Evolutionary conservation across 2,113 vertebrate genomes (phyloP), one percentile per base, ranked within the genome.

Genomic region (Sylvietta virens): DNA sequence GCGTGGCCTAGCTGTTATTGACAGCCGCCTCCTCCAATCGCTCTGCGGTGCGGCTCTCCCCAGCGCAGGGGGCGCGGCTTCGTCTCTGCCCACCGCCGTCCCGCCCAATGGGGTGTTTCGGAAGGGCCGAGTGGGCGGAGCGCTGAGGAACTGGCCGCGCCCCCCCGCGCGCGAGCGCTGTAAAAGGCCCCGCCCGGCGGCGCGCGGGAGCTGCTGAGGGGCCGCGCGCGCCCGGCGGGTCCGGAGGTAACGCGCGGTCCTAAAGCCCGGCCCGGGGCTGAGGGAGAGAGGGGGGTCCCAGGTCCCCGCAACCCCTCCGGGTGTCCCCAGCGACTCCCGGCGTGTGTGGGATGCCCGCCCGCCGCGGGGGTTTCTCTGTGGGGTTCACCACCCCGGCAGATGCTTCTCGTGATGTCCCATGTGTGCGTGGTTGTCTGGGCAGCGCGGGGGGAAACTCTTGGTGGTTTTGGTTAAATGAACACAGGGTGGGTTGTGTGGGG

Each of bases 71-170:
- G 82, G 71, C 61, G 71, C 12, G 61, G 31, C 21, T 15, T 10
- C 0, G 0, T 6, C 44, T 35, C 61, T 16, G 15, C 61, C 44
- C 61, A 7, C 61, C 5, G 3, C 44, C 1, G 1, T 4, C 0
- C 50, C 3, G 9, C 1, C 83, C 84, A 86, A 78, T 78, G 23
- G 39, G 3, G 0, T 33, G 21, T 2, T 5, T 0, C 3, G 0
- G 28, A 17, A 11, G 3, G 1, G 6, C 1, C 0, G 11, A 0
- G 18, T 27, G 39, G 53, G 83, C 62, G 72, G 53, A 4, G 37
- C 2, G 2, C 1, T 3, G 3, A 0, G 0, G 2, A 0, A 0
- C 1, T 7, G 39, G 62, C 5, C 72, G 16, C 81, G 24, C 81
- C 70, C 50, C n/a, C 3, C 0, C 0, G 3, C 0, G 5, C 11